These are phyloP conservation scores for Rhagophthalmus giganteus DNA, from an alignment of 2,888 invertebrate genomes.

Conservation along the genomic window DNA sequence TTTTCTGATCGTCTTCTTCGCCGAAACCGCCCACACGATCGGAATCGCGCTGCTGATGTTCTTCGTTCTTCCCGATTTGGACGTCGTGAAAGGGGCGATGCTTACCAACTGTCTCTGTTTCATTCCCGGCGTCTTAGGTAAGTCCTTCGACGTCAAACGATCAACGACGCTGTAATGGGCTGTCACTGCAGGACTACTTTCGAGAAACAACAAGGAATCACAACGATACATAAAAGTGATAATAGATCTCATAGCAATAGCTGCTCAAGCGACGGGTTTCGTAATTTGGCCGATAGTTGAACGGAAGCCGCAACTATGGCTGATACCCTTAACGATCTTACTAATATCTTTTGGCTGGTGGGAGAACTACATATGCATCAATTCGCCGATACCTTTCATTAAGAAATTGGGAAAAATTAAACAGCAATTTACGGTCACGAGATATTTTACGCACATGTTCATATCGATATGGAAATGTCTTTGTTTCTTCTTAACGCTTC, in stretches of 20 bases:
- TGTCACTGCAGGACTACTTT: constrained; percentile 68
- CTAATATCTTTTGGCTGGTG: constrained; percentile 95
- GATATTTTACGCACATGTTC: constrained; percentile 89
- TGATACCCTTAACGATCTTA: constrained; percentile 82
- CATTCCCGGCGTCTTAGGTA: constrained; percentile 75
- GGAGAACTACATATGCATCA: constrained; percentile 93
- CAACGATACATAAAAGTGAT: constrained; percentile 76
- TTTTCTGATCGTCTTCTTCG: constrained; percentile 72
- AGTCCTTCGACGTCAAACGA: constrained; percentile 33
- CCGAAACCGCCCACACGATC: constrained; percentile 86
- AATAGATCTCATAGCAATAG: constrained; percentile 82
- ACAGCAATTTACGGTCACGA: constrained; percentile 74
- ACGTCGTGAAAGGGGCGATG: constrained; percentile 95
- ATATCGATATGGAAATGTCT: constrained; percentile 90
- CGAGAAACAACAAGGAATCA: constrained; percentile 80
- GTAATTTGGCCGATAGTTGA: constrained; percentile 89
- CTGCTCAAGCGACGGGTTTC: constrained; percentile 88
- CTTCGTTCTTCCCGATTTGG: constrained; percentile 86
- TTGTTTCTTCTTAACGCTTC: constrained; percentile 74
- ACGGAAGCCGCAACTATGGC: constrained; percentile 75
- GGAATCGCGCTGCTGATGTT: constrained; percentile 88
- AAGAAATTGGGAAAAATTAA: constrained; percentile 77
- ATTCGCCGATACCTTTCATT: constrained; percentile 79
- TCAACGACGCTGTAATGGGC: neutral
- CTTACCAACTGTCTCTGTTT: constrained; percentile 94